Percentiles rank a stretch among this genome's conserved stretches.
These are phyloP conservation scores for Rhyacophila brunnea DNA, from an alignment of 1,140 invertebrate genomes.

Conservation along the genomic window DNA sequence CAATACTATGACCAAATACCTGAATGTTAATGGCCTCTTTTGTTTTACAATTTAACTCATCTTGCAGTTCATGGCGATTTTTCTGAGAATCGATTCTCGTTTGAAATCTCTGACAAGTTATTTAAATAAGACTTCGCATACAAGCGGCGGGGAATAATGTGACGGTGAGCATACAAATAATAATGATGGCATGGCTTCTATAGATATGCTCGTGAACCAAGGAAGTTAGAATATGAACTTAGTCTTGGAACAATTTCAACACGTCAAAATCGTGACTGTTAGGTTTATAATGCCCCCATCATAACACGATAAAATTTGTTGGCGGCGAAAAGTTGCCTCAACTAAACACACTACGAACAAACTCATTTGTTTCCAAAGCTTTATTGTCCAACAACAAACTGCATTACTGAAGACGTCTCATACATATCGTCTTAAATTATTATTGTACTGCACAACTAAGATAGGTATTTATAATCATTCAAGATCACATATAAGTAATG, in stretches of 20 bases:
- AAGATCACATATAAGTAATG: too few species aligned
- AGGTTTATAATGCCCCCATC: constrained; percentile 20
- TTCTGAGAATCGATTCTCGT: background rate
- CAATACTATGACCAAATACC: too few species aligned
- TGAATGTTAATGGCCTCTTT: background rate
- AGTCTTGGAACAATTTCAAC: constrained; percentile 12
- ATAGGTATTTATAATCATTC: too few species aligned
- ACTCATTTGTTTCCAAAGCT: too few species aligned
- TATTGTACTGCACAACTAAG: too few species aligned
- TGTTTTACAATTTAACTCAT: background rate
- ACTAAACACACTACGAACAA: background rate
- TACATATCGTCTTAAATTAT: too few species aligned
- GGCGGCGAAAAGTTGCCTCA: constrained; percentile 16
- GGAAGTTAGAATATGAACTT: background rate
- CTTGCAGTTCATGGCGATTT: background rate
- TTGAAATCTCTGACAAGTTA: constrained; percentile 5
- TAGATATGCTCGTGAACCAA: too few species aligned
- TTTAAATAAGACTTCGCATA: constrained; percentile 13
- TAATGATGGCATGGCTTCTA: too few species aligned
- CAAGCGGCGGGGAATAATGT: background rate
- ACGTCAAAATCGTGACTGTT: constrained; percentile 28
- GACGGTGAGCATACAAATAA: background rate
- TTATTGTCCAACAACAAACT: too few species aligned
- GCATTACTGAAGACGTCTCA: too few species aligned
- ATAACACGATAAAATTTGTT: constrained; percentile 23